Evolutionary conservation across 2,113 vertebrate genomes (phyloP).

Genomic region (Bagarius yarrelli): DNA sequence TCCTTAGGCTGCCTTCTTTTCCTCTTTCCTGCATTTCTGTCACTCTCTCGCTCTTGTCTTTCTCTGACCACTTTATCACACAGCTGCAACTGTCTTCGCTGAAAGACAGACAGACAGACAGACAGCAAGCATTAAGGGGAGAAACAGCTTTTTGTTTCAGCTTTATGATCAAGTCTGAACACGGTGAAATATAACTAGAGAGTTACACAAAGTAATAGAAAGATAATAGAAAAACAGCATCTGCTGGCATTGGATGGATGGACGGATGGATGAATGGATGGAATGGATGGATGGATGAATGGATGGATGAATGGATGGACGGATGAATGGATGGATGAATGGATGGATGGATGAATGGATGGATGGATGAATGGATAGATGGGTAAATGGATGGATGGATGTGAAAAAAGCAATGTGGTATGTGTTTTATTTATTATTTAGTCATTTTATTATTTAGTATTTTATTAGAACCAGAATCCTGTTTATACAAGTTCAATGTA

Average conservation of each 20-base stretch:
- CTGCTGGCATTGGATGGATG: no score
- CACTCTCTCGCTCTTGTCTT: neutral
- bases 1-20: slow-evolving; percentile 43
- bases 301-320: no score
- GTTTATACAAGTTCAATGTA: neutral
- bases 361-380: no score
- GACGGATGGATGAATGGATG: neutral
- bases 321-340: no score
- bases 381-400: no score
- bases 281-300: no score
- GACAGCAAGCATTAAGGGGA: neutral
- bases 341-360: no score
- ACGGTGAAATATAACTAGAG: slow-evolving; percentile 51
- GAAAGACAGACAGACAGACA: neutral
- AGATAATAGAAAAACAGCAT: neutral
- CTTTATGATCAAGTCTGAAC: slow-evolving; percentile 63
- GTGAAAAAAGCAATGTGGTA: no score
- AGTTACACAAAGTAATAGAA: neutral
- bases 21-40: neutral
- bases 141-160: slow-evolving; percentile 46
- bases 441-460: no score
- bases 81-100: neutral
- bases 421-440: no score
- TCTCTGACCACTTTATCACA: neutral
- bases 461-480: no score